Conservation (phyloP, 2,797 vertebrate genomes). For the Sebastes kiyomatsui region DNA sequence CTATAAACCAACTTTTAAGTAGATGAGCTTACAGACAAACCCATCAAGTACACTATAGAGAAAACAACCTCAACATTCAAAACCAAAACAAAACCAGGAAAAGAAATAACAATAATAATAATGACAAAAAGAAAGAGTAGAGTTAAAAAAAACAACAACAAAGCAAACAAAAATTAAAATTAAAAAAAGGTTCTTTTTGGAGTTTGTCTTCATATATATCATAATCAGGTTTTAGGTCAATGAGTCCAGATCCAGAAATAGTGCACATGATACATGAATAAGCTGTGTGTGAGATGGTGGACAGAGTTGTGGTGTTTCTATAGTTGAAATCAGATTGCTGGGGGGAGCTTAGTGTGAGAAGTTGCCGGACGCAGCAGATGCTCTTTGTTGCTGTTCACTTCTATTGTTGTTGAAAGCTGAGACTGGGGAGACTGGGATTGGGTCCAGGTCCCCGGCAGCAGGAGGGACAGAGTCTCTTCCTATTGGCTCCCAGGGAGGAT, state of each 20-base stretch:
- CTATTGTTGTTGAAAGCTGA: slow-evolving; percentile 82
- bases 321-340: slow-evolving; percentile 23
- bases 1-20: too few species aligned
- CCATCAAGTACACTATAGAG: too few species aligned
- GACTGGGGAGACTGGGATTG: slow-evolving; percentile 76
- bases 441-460: slow-evolving; percentile 70
- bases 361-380: slow-evolving; percentile 68
- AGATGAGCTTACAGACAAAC: too few species aligned
- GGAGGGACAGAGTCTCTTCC: slow-evolving; percentile 62
- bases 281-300: background rate
- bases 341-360: slow-evolving; percentile 57
- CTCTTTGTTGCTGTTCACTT: slow-evolving; percentile 77
- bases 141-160: too few species aligned
- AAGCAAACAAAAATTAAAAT: too few species aligned
- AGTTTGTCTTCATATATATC: background rate
- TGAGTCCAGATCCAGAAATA: background rate
- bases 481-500: slow-evolving; percentile 81
- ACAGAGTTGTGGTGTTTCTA: background rate
- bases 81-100: too few species aligned
- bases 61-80: too few species aligned
- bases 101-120: too few species aligned
- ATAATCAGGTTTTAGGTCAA: background rate
- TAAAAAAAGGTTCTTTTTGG: too few species aligned
- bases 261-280: background rate
- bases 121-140: too few species aligned